A percentile compares a stretch with the other conserved stretches of the same genome.
Conservation (phyloP, 2,888 invertebrate species). For the Thereva unica region DNA sequence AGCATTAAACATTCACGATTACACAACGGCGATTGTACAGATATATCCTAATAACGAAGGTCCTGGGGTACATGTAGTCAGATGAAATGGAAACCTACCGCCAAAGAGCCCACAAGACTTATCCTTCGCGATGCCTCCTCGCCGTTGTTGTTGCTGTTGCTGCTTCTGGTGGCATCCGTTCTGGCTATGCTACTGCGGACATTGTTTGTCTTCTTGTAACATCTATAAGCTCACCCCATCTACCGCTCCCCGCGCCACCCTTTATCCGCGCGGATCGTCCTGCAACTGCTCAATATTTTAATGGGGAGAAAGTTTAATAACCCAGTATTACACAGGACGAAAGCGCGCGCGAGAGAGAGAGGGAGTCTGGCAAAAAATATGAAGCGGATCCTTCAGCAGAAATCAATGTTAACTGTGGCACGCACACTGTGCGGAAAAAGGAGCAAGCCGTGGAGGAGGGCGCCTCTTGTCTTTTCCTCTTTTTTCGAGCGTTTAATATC, state of each 20-base stretch:
- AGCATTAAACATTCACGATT: slow-evolving; percentile 3
- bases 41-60: slow-evolving; percentile 30
- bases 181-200: slow-evolving; percentile 20
- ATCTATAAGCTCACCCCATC: too few species aligned
- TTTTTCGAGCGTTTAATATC: slow-evolving; percentile 37
- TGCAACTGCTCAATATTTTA: slow-evolving; percentile 24
- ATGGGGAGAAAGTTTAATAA: slow-evolving; percentile 41
- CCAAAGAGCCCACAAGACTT: slow-evolving; percentile 39
- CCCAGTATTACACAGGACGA: slow-evolving; percentile 35
- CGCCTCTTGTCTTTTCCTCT: slow-evolving; percentile 22
- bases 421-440: slow-evolving; percentile 11
- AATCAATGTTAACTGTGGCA: slow-evolving; percentile 39
- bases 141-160: slow-evolving; percentile 30
- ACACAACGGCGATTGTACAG: not conserved
- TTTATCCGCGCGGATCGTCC: not conserved
- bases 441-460: not conserved
- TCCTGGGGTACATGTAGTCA: slow-evolving; percentile 25
- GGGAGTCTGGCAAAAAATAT: slow-evolving; percentile 38
- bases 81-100: slow-evolving; percentile 41
- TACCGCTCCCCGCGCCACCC: slow-evolving; percentile 1
- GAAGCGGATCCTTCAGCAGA: slow-evolving; percentile 41
- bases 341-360: not conserved
- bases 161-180: too few species aligned
- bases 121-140: slow-evolving; percentile 35
- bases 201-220: slow-evolving; percentile 39